These are phyloP conservation scores for Smittia aterrima DNA, from an alignment of 2,888 invertebrate genomes.

Conservation along the genomic window DNA sequence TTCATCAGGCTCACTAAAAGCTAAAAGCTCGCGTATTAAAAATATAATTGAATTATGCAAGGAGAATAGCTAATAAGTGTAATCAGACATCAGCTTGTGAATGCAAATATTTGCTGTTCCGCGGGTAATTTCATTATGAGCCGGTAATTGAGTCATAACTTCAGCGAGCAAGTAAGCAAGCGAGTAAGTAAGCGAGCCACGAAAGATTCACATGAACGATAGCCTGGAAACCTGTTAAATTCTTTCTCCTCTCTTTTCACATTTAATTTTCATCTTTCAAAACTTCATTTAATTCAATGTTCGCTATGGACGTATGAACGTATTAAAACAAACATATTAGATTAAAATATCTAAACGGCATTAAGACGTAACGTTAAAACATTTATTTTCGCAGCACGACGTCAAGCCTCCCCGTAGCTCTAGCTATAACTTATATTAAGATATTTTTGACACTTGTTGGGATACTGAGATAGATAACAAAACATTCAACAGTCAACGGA, in stretches of 20 bases:
- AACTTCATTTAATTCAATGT: constrained; percentile 20
- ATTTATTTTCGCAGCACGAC: constrained; percentile 30
- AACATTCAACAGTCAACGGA: neutral
- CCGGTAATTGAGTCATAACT: constrained; percentile 17
- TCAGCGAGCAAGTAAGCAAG: neutral
- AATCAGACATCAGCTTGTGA: neutral
- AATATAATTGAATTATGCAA: constrained; percentile 10
- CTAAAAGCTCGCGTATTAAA: constrained; percentile 1
- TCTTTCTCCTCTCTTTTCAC: neutral
- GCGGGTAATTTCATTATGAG: neutral
- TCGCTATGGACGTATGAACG: neutral
- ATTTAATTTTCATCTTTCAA: neutral
- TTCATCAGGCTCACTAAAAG: constrained; percentile 26
- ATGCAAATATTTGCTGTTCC: neutral
- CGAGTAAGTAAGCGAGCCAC: no score
- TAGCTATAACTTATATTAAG: constrained; percentile 29
- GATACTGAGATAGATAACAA: neutral
- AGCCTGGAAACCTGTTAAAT: neutral
- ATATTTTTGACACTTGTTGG: constrained; percentile 37
- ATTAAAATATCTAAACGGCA: constrained; percentile 9
- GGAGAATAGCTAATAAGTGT: constrained; percentile 10
- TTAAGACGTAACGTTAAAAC: constrained; percentile 3
- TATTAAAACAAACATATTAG: constrained; percentile 25
- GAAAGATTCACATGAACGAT: constrained; percentile 2
- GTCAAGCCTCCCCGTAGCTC: constrained; percentile 1